Conservation (phyloP, 1,140 invertebrate genomes). For the Leptinotarsa lineolata region DNA sequence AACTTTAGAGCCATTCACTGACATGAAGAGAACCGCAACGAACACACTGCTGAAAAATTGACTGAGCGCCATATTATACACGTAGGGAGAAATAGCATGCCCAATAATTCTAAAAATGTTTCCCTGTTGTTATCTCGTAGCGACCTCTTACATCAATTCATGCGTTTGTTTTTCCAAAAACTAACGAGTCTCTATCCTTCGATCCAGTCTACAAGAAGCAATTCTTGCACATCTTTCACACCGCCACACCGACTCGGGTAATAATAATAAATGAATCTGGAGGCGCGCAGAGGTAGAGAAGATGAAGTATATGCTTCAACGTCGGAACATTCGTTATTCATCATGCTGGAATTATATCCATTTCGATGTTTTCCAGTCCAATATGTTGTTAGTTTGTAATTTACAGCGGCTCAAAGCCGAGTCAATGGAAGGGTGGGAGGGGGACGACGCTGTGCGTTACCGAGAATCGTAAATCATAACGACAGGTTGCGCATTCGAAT, state of each 20-base stretch:
- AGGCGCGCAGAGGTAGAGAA: neutral
- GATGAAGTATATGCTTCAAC: conserved; percentile 1
- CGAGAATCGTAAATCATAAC: conserved; percentile 13
- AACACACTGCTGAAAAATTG: too few relatives aligned
- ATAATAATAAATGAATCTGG: neutral
- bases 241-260: neutral
- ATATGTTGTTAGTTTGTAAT: conserved; percentile 9
- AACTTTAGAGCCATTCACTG: too few relatives aligned
- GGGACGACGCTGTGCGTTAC: neutral
- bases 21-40: too few relatives aligned
- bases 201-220: neutral
- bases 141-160: too few relatives aligned
- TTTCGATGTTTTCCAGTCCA: conserved; percentile 8
- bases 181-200: too few relatives aligned
- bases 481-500: conserved; percentile 14
- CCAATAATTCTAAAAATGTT: too few relatives aligned
- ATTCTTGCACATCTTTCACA: neutral
- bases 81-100: too few relatives aligned
- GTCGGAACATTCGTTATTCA: neutral
- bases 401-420: neutral
- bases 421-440: neutral
- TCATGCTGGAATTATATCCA: neutral
- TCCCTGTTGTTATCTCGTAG: too few relatives aligned
- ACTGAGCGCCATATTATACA: too few relatives aligned
- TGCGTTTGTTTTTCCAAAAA: too few relatives aligned